Evolutionary conservation across 2,797 vertebrate genomes (phyloP).

Genomic region (Peromyscus melanophrys): DNA sequence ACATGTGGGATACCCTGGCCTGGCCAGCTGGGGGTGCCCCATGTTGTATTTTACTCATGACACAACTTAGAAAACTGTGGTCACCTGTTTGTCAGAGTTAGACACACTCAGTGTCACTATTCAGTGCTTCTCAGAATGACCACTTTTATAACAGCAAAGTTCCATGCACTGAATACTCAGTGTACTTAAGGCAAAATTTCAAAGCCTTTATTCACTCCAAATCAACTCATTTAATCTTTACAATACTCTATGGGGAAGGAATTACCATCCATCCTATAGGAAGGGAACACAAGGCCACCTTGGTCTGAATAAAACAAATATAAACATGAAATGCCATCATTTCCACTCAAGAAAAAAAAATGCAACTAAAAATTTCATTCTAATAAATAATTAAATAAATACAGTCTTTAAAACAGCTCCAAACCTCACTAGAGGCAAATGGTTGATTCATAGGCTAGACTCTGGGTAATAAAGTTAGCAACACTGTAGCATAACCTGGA

Average conservation of each 20-base stretch:
- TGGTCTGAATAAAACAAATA: conserved; percentile 31
- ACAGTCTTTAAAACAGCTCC: not conserved
- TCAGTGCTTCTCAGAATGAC: not conserved
- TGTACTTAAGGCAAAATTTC: conserved; percentile 9
- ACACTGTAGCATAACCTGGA: not conserved
- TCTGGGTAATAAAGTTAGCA: not conserved
- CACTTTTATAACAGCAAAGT: not conserved
- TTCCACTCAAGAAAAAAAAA: conserved; percentile 27
- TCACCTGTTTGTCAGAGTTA: not conserved
- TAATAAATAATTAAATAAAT: conserved; percentile 31
- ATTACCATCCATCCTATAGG: not conserved
- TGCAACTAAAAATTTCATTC: conserved; percentile 39
- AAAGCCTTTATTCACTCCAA: not conserved
- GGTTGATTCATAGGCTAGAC: not conserved
- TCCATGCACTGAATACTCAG: conserved; percentile 9
- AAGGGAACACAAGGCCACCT: conserved; percentile 19
- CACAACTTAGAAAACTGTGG: not conserved
- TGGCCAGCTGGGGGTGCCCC: no score
- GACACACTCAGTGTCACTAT: not conserved
- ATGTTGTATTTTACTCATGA: not conserved
- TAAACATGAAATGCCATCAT: conserved; percentile 12
- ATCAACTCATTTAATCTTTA: conserved; percentile 38
- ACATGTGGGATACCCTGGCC: no score
- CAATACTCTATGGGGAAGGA: not conserved
- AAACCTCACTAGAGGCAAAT: conserved; percentile 10